Conservation (phyloP, 2,888 invertebrate genomes). For the Drosophila engyochracea region DNA sequence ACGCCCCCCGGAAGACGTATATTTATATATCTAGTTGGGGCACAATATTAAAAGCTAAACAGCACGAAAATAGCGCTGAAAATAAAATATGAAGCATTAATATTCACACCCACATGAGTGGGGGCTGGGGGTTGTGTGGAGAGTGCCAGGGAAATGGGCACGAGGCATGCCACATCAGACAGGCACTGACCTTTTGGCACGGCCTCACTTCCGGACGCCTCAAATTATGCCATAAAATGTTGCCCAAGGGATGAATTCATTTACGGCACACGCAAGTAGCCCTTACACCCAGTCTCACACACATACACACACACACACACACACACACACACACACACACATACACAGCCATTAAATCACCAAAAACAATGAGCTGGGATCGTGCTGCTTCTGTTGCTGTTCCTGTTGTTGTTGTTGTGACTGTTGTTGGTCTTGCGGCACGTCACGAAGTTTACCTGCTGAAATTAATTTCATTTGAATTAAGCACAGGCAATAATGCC, state of each 20-base stretch:
- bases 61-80: slow-evolving; percentile 66
- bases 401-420: slow-evolving; percentile 17
- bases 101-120: slow-evolving; percentile 74
- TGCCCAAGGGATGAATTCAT: slow-evolving; percentile 80
- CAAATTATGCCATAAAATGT: slow-evolving; percentile 80
- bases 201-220: slow-evolving; percentile 77
- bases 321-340: neutral
- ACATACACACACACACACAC: slow-evolving; percentile 23
- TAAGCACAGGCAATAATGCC: slow-evolving; percentile 79
- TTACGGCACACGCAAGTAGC: slow-evolving; percentile 61
- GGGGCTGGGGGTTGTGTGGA: too few relatives aligned
- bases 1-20: slow-evolving; percentile 26
- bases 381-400: slow-evolving; percentile 18
- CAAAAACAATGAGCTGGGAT: slow-evolving; percentile 76
- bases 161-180: slow-evolving; percentile 67
- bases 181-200: slow-evolving; percentile 69
- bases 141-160: slow-evolving; percentile 42
- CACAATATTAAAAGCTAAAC: slow-evolving; percentile 72
- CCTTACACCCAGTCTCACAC: slow-evolving; percentile 18
- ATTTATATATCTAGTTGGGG: slow-evolving; percentile 14
- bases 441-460: slow-evolving; percentile 76
- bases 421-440: slow-evolving; percentile 34
- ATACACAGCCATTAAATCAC: slow-evolving; percentile 71
- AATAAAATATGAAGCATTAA: slow-evolving; percentile 80
- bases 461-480: slow-evolving; percentile 80